Conservation (phyloP, 2,797 vertebrate genomes). For the Tinamus major region DNA sequence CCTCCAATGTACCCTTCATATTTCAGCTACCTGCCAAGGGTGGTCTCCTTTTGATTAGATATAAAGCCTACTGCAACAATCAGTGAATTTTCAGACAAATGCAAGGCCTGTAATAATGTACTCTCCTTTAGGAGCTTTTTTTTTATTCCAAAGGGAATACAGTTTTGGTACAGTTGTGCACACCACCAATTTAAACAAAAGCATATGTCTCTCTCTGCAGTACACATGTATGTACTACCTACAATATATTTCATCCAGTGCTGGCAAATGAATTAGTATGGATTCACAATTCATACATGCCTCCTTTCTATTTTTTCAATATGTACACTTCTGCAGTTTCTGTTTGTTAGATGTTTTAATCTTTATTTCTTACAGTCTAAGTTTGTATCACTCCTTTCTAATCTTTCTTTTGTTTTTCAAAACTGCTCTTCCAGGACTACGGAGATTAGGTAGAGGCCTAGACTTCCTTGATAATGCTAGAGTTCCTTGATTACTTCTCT, state of each 20-base stretch:
- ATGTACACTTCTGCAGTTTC: background rate
- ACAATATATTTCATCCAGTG: background rate
- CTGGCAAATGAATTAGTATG: background rate
- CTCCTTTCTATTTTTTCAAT: background rate
- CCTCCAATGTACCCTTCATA: slow-evolving; percentile 14
- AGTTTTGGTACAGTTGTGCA: background rate
- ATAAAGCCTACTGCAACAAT: background rate
- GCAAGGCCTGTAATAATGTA: background rate
- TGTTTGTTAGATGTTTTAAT: background rate
- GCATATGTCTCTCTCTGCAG: background rate
- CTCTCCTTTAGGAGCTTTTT: background rate
- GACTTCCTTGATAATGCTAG: background rate
- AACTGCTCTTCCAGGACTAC: background rate
- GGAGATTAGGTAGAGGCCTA: background rate
- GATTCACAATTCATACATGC: background rate
- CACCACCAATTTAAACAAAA: background rate
- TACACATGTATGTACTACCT: background rate
- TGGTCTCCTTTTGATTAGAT: background rate
- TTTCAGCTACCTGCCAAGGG: slow-evolving; percentile 30
- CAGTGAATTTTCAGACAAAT: slow-evolving; percentile 1
- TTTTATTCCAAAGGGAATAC: background rate
- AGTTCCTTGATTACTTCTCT: background rate
- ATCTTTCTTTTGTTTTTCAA: background rate
- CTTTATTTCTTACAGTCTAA: background rate
- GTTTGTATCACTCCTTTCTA: background rate